phyloP scores from a whole-genome alignment of 2,888 invertebrate species.

The Acanthopleura granulata region DNA sequence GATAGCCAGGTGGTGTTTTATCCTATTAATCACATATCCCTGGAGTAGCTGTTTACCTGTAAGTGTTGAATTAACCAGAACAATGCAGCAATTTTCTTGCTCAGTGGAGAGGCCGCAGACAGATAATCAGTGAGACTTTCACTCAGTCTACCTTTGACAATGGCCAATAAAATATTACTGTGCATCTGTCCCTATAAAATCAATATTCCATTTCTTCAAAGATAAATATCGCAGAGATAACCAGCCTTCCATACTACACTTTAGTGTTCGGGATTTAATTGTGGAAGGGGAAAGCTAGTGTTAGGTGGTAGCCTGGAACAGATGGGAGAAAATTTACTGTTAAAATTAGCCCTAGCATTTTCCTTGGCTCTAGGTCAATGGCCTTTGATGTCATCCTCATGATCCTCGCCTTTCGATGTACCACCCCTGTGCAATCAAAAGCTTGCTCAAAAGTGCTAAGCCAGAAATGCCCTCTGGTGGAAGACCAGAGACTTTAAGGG shows the following conservation, averaged over 20 bases:
- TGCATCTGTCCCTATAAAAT: no score
- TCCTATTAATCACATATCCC: constrained; percentile 4
- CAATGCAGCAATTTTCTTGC: neutral
- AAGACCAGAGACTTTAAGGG: neutral
- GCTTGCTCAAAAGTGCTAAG: no score
- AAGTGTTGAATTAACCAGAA: constrained; percentile 1
- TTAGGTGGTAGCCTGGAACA: neutral
- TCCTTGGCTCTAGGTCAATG: neutral
- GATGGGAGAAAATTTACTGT: neutral
- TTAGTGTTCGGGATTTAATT: no score
- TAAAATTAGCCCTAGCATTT: neutral
- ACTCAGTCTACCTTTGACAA: no score
- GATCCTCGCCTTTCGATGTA: no score
- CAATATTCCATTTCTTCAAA: no score
- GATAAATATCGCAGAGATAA: no score
- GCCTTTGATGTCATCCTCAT: no score
- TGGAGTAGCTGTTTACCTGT: neutral
- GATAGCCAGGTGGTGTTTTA: constrained; percentile 1
- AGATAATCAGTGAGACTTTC: neutral
- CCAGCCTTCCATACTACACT: no score
- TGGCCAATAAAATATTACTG: no score
- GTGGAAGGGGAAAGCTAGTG: no score
- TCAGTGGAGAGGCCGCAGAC: neutral
- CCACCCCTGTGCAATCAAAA: no score
- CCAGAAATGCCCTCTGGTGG: neutral